Evolutionary conservation across 1,140 invertebrate species (phyloP).

Genomic region (Drosophila saltans): DNA sequence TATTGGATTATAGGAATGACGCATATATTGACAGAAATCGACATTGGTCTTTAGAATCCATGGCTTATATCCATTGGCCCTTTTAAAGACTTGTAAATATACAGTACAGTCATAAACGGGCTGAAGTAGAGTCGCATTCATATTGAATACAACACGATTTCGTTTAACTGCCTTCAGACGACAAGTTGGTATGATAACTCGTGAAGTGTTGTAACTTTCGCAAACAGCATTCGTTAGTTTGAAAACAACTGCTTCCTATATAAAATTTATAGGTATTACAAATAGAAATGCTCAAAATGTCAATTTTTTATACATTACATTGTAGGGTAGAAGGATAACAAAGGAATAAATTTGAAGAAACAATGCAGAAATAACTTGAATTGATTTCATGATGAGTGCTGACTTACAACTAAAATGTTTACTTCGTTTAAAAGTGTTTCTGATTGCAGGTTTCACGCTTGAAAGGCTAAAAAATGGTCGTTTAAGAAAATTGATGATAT

Average conservation of each 20-base stretch:
- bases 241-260: conserved; percentile 6
- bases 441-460: too few species aligned
- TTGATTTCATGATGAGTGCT: too few species aligned
- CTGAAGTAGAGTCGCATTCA: conserved; percentile 18
- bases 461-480: too few species aligned
- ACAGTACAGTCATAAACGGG: conserved; percentile 1
- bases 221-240: conserved; percentile 11
- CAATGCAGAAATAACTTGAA: too few species aligned
- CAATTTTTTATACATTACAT: too few species aligned
- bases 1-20: conserved; percentile 16
- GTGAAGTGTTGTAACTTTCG: conserved; percentile 11
- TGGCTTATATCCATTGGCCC: conserved; percentile 28
- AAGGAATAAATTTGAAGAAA: too few species aligned
- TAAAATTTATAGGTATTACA: too few species aligned
- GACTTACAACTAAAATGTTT: too few species aligned
- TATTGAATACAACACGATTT: conserved; percentile 14
- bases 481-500: too few species aligned
- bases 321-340: too few species aligned
- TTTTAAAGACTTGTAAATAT: neutral
- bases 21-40: conserved; percentile 21
- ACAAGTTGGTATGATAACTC: conserved; percentile 15
- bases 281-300: too few species aligned
- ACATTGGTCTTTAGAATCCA: neutral
- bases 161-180: conserved; percentile 18
- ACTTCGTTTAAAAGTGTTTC: too few species aligned